phyloP scores from a whole-genome alignment of 2,113 vertebrate species.

The Cryptotis parvus region DNA sequence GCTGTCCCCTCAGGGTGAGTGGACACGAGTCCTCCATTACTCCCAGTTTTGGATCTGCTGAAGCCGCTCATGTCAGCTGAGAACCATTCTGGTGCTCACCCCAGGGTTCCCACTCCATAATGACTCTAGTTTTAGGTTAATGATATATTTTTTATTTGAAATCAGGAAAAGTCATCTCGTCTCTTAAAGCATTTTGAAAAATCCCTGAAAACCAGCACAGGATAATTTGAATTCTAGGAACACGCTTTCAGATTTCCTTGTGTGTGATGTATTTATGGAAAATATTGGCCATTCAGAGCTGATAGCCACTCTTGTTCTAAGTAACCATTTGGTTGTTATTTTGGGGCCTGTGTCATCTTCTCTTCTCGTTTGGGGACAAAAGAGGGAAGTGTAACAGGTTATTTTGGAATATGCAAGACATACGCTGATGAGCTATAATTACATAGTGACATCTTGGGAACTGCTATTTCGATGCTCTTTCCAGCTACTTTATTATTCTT shows the following conservation, averaged over 20 bases:
- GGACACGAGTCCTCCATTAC: too few relatives aligned
- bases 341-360: slow-evolving; percentile 61
- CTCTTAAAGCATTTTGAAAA: slow-evolving; percentile 14
- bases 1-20: not conserved
- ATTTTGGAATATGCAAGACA: slow-evolving; percentile 79
- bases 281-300: slow-evolving; percentile 53
- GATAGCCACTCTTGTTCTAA: slow-evolving; percentile 51
- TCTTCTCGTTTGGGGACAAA: slow-evolving; percentile 33
- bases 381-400: slow-evolving; percentile 64
- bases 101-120: not conserved
- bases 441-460: slow-evolving; percentile 74
- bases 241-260: slow-evolving; percentile 33
- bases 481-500: slow-evolving; percentile 74
- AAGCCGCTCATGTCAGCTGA: not conserved
- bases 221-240: slow-evolving; percentile 73
- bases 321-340: slow-evolving; percentile 52
- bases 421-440: slow-evolving; percentile 79
- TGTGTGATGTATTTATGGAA: slow-evolving; percentile 49
- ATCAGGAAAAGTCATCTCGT: slow-evolving; percentile 19
- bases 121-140: not conserved
- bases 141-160: slow-evolving; percentile 54
- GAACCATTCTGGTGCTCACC: not conserved
- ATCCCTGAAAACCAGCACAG: slow-evolving; percentile 23
- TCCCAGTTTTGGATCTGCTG: not conserved
- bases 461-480: slow-evolving; percentile 68